Evolutionary conservation across 2,888 invertebrate species (phyloP), one percentile per base, ranked within the genome.

Genomic region (Epirrhoe tristata): DNA sequence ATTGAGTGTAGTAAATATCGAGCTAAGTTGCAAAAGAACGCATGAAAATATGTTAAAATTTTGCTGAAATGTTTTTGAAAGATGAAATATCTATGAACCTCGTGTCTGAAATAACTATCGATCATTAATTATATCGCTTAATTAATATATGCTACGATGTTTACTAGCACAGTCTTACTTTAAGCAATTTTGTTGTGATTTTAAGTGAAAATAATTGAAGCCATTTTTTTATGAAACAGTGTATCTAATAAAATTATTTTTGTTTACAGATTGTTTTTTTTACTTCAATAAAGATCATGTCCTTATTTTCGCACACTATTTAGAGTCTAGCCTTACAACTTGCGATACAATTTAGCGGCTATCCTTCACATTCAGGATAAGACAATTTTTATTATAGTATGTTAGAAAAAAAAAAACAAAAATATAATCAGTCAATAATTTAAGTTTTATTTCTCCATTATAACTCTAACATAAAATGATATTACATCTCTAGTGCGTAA

Each of bases 371-470:
- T 52, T 43, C n/a, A n/a, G n/a, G n/a, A n/a, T n/a, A n/a, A n/a
- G n/a, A n/a, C n/a, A n/a, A n/a, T n/a, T n/a, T n/a, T n/a, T n/a
- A n/a, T n/a, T n/a, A n/a, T n/a, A n/a, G n/a, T n/a, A n/a, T n/a
- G n/a, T n/a, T n/a, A n/a, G n/a, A n/a, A n/a, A n/a, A n/a, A n/a
- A n/a, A n/a, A n/a, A 76, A 74, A 73, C 62, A 57, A 78, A 74
- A 55, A 69, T 67, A 57, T 73, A 78, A 77, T 86, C 86, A 82
- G 85, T 89, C 88, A 90, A 90, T 90, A 91, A 89, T 88, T 90
- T 90, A 89, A 84, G 78, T 85, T 85, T 84, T 82, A 86, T 81
- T 81, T 74, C 71, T 84, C 73, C 79, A 78, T 81, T 81, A 79
- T 81, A 80, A 74, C 74, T 82, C 82, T 87, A 87, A 88, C 86